phyloP scores from a whole-genome alignment of 2,888 invertebrate species.

The Octodonta nipae region DNA sequence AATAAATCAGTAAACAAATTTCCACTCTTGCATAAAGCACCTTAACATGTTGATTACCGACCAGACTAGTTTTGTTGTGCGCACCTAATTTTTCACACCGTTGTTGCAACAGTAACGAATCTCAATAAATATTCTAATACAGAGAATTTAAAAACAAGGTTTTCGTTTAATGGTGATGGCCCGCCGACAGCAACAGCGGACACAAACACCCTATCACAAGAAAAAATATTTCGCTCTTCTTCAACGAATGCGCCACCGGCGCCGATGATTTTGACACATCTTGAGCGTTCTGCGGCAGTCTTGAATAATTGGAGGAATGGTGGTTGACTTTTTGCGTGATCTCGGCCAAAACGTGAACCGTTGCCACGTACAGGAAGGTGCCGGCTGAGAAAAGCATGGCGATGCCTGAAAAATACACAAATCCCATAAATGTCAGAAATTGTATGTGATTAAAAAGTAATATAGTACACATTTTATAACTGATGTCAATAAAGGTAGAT shows the following conservation, averaged over 20 bases:
- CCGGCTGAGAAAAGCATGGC: conserved; percentile 99
- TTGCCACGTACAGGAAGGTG: conserved; percentile 96
- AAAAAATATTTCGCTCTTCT: conserved; percentile 63
- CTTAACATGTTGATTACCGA: no score
- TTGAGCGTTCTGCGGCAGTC: conserved; percentile 29
- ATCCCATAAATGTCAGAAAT: no score
- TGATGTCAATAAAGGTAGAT: no score
- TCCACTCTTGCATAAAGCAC: no score
- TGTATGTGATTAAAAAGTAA: no score
- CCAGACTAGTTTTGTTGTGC: no score
- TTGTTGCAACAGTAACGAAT: no score
- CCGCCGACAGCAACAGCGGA: conserved; percentile 79
- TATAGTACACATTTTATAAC: no score
- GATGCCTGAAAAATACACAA: conserved; percentile 44
- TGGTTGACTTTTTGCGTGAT: conserved; percentile 47
- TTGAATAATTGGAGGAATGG: conserved; percentile 32
- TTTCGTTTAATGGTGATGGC: conserved; percentile 80
- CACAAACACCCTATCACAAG: conserved; percentile 77
- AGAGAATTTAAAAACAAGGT: no score
- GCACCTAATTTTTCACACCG: no score
- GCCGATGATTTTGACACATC: conserved; percentile 23
- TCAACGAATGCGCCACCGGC: conserved; percentile 34
- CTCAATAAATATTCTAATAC: no score
- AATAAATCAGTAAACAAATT: no score
- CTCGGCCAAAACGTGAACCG: conserved; percentile 95